These are phyloP conservation scores for Lasioglossum zephyrum DNA, from an alignment of 2,888 invertebrate genomes.

Conservation along the genomic window DNA sequence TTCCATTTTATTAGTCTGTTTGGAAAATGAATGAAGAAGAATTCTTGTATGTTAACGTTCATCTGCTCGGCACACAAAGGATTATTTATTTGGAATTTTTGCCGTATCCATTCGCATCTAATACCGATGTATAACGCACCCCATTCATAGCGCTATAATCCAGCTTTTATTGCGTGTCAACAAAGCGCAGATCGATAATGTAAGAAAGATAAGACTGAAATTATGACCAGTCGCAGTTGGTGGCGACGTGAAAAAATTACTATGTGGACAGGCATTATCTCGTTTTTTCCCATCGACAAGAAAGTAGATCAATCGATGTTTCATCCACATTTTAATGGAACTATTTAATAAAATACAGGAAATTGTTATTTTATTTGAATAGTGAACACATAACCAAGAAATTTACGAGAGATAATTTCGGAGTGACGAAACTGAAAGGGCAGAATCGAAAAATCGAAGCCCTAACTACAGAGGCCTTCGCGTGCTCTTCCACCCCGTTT, in stretches of 20 bases:
- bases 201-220: background rate
- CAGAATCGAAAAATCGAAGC: background rate
- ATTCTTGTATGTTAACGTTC: background rate
- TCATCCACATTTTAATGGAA: background rate
- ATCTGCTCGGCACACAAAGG: background rate
- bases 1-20: background rate
- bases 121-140: background rate
- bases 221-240: background rate
- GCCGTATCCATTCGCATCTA: background rate
- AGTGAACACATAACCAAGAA: background rate
- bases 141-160: background rate
- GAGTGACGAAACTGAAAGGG: background rate
- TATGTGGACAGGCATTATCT: background rate
- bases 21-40: background rate
- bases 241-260: background rate
- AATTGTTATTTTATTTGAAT: background rate
- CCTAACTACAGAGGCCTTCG: background rate
- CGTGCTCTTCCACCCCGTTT: background rate
- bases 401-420: background rate
- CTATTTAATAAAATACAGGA: background rate
- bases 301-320: background rate
- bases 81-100: background rate
- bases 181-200: background rate
- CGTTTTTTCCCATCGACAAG: background rate
- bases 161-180: background rate